Evolutionary conservation across 2,888 invertebrate genomes (phyloP).

Genomic region (Ennomos erosarius): DNA sequence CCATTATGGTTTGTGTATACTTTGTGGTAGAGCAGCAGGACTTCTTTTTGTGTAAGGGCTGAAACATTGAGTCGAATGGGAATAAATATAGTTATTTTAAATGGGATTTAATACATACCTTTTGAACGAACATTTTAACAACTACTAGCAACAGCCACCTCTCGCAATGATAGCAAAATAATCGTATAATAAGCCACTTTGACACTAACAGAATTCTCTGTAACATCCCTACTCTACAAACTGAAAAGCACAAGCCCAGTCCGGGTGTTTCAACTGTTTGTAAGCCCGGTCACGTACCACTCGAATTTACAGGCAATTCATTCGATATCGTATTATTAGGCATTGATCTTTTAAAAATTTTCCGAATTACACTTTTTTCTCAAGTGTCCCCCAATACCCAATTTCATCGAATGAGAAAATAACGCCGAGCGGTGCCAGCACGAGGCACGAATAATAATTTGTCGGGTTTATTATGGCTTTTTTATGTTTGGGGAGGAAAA

Average conservation of each 20-base stretch:
- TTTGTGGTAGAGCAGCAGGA: no score
- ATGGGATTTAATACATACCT: no score
- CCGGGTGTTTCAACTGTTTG: conserved; percentile 11
- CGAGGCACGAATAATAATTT: conserved; percentile 66
- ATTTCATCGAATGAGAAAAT: conserved; percentile 68
- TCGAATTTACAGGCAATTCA: conserved; percentile 82
- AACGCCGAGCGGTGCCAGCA: conserved; percentile 67
- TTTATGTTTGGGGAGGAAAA: conserved; percentile 30
- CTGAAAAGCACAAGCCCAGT: conserved; percentile 20
- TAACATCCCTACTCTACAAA: conserved; percentile 9
- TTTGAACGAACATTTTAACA: no score
- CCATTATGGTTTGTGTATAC: no score
- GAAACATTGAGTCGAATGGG: no score
- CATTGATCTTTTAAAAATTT: conserved; percentile 79
- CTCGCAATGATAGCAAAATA: no score
- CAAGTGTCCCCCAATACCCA: conserved; percentile 63
- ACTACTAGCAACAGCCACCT: no score
- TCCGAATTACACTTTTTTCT: conserved; percentile 45
- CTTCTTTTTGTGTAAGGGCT: no score
- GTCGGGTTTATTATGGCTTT: conserved; percentile 42
- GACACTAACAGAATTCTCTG: conserved; percentile 3
- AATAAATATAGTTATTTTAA: no score
- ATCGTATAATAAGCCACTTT: no score
- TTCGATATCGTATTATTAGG: conserved; percentile 83
- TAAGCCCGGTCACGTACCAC: conserved; percentile 69